Evolutionary conservation across 2,888 invertebrate genomes (phyloP), one percentile per base, ranked within the genome.

Genomic region (Tyria jacobaeae): DNA sequence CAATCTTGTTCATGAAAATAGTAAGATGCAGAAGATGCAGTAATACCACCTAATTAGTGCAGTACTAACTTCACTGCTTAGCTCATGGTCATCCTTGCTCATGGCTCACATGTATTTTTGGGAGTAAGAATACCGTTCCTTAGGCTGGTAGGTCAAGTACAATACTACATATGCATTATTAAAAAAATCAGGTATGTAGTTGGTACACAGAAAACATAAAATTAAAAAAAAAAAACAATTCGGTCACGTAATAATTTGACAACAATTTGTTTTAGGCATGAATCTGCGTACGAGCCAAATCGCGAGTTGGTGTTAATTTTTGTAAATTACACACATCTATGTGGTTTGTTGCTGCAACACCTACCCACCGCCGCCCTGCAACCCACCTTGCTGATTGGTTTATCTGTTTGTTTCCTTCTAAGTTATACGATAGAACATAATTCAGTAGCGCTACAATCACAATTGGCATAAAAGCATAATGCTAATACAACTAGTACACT

Each of bases 401-500:
- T 31, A 7, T 41, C 7, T 21, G 21, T 21, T 9, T 21, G 4
- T 17, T 21, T 44, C 3, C 17, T 21, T 17, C 44, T 21, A 21
- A 17, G 21, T 21, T 10, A 10, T 44, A 44, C 9, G 41, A 21
- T 10, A 12, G 10, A 21, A 21, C 7, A 21, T 15, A 15, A 35
- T 34, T 3, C 9, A 39, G 14, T 37, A 25, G n/a, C 44, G n/a
- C 21, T 25, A 39, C 54, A 64, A 55, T 41, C 56, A 34, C 57
- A 59, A 60, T 54, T 47, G 50, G 48, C 57, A 53, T 63, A 62
- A 64, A 57, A 62, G 59, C 54, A 53, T 21, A 44, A 44, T 44
- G 17, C 12, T 21, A 44, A 44, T 44, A 44, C 12, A 21, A 44
- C 44, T 21, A 21, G 44, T 21, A 44, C 21, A 44, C 10, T 10